Evolutionary conservation across 2,888 invertebrate genomes (phyloP), one percentile per base, ranked within the genome.

Genomic region (Lasioglossum lativentre): DNA sequence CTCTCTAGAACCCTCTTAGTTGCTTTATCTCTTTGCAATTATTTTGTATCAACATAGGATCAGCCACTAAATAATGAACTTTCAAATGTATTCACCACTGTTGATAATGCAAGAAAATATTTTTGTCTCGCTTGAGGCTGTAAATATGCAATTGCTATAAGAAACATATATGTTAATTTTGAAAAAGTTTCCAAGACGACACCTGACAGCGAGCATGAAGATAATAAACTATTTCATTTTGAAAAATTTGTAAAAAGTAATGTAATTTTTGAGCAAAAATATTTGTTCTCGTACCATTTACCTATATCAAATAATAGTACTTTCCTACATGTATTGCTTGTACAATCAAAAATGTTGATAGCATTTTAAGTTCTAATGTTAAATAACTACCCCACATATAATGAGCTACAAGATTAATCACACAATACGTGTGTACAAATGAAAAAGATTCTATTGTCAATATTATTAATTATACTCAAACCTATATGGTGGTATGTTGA

Each of bases 1-100:
- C 40, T 77, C 77, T 45, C 77, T n/a, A 75, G 56, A 84, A 80
- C 68, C 38, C 16, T 63, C 16, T 63, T n/a, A 40, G 0, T 40
- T 38, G 23, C 5, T 66, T 19, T 34, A 34, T 19, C 19, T 40
- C 23, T n/a, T 70, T 23, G 23, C 38, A 70, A n/a, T 38, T n/a
- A 23, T 14, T 70, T 70, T n/a, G 12, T 42, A 38, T 70, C 23
- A 23, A 70, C 12, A n/a, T 12, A 70, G 40, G 40, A 40, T n/a
- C 5, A n/a, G n/a, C 14, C 14, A 70, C 40, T 40, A 4, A 38
- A 68, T 34, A 68, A 34, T 38, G 23, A 68, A 34, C 34, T 68
- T 38, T n/a, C 12, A 68, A 68, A 68, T 68, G 23, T 23, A 10
- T 8, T 38, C 38, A 68, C 12, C 4, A n/a, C 38, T 34, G 10